Percentiles rank a stretch among this genome's conserved stretches.
These are phyloP conservation scores for Artibeus jamaicensis DNA, from an alignment of 2,797 vertebrate species.

Conservation along the genomic window DNA sequence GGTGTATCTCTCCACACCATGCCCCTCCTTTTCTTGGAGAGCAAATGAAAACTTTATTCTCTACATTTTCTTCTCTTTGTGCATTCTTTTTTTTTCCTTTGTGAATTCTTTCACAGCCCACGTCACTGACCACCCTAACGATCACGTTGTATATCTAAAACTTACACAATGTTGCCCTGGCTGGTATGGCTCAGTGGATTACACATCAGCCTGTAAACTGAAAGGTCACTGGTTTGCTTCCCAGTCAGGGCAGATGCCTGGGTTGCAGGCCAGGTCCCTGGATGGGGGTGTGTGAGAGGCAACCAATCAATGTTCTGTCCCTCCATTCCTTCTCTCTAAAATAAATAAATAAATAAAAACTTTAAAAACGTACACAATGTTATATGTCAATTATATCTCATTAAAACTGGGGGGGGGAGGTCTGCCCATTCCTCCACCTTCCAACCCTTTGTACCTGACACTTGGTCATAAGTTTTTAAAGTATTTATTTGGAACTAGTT, in stretches of 20 bases:
- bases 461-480: neutral
- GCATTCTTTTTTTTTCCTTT: too few relatives aligned
- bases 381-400: neutral
- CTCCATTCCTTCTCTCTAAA: neutral
- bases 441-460: neutral
- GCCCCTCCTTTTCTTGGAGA: too few relatives aligned
- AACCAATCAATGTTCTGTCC: neutral
- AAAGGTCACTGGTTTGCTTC: neutral
- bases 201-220: neutral
- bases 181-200: neutral
- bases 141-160: neutral
- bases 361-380: neutral
- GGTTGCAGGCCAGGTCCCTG: neutral
- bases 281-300: neutral
- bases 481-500: conserved; percentile 6
- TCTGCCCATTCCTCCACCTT: neutral
- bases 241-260: neutral
- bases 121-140: too few relatives aligned
- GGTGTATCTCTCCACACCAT: too few relatives aligned
- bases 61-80: too few relatives aligned
- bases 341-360: neutral
- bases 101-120: too few relatives aligned
- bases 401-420: neutral
- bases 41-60: too few relatives aligned
- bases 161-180: neutral